phyloP scores from a whole-genome alignment of 2,888 invertebrate species.

The Chaetoderma sp. region DNA sequence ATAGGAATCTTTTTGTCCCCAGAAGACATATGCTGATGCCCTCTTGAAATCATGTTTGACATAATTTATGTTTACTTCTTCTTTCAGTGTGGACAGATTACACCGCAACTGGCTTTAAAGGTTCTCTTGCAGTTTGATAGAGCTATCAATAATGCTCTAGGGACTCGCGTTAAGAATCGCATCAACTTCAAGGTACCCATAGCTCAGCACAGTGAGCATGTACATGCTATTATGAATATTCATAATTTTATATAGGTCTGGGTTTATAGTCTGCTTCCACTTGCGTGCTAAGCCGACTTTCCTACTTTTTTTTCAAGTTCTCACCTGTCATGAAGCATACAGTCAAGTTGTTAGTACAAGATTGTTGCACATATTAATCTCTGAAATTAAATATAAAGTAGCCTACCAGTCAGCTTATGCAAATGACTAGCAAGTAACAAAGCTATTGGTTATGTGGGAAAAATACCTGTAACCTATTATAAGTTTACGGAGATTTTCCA shows the following conservation, averaged over 20 bases:
- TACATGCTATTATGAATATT: not conserved
- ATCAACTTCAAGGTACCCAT: slow-evolving; percentile 86
- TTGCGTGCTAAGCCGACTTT: too few relatives aligned
- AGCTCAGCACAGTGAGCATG: not conserved
- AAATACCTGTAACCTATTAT: too few relatives aligned
- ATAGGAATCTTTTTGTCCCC: too few relatives aligned
- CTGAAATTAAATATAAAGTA: too few relatives aligned
- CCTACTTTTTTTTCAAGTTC: not conserved
- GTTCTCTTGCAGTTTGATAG: slow-evolving; percentile 97
- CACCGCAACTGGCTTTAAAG: slow-evolving; percentile 91
- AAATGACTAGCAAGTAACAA: too few relatives aligned
- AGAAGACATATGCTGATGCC: too few relatives aligned
- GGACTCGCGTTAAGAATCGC: slow-evolving; percentile 87
- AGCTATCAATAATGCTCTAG: slow-evolving; percentile 93
- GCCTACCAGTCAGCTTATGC: not conserved
- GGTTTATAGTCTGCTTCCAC: too few relatives aligned
- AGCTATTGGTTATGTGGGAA: too few relatives aligned
- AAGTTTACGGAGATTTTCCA: too few relatives aligned
- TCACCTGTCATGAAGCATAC: not conserved
- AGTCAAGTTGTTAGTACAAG: not conserved
- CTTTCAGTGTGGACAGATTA: slow-evolving; percentile 94
- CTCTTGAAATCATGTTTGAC: too few relatives aligned
- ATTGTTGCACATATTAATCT: too few relatives aligned
- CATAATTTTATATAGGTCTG: too few relatives aligned
- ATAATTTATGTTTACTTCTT: slow-evolving; percentile 36